A percentile compares a stretch with the other conserved stretches of the same genome.
phyloP scores from a whole-genome alignment of 2,113 vertebrate species.

The Sisor rabdophorus region DNA sequence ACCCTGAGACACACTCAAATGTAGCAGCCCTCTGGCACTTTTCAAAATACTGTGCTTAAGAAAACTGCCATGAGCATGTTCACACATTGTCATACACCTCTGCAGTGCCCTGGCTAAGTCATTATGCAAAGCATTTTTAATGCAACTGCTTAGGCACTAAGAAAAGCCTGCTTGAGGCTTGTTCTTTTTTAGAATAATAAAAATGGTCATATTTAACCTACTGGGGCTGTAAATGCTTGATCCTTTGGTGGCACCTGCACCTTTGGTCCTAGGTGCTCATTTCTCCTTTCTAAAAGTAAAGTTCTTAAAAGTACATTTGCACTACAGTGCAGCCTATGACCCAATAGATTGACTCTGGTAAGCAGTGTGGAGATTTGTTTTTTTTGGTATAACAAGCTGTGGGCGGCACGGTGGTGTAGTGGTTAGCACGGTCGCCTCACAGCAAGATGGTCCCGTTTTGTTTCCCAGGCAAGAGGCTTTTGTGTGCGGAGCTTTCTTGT shows the following conservation, averaged over 20 bases:
- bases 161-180: neutral
- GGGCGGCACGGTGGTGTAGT: too few species aligned
- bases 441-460: too few species aligned
- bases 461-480: too few species aligned
- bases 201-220: neutral
- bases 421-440: too few species aligned
- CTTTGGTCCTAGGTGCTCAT: neutral
- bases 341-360: too few species aligned
- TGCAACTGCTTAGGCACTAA: neutral
- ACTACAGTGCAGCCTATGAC: neutral
- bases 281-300: neutral
- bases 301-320: neutral
- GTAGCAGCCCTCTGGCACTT: slow-evolving; percentile 23
- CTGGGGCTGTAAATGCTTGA: neutral
- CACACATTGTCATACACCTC: neutral
- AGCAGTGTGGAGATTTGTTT: neutral
- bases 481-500: too few species aligned
- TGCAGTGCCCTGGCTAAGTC: neutral
- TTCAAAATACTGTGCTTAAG: slow-evolving; percentile 1
- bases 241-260: neutral
- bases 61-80: slow-evolving; percentile 13
- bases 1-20: slow-evolving; percentile 6
- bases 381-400: neutral
- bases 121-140: neutral
- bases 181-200: neutral